phyloP scores from a whole-genome alignment of 2,888 invertebrate species.

The Portevinia maculata region DNA sequence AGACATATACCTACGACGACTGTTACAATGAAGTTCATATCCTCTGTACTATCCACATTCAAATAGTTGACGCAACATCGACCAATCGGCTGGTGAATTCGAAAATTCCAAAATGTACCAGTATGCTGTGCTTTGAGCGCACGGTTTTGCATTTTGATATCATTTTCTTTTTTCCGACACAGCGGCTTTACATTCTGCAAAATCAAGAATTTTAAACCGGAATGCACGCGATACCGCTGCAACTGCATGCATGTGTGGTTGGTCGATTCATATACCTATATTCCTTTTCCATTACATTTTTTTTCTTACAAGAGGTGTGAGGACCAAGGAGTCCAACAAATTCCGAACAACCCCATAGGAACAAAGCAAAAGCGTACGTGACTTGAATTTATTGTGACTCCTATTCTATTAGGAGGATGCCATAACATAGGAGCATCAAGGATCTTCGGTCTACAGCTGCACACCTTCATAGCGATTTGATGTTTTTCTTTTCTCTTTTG shows the following conservation, averaged over 20 bases:
- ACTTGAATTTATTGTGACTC: slow-evolving; percentile 70
- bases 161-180: slow-evolving; percentile 12
- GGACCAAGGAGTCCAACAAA: slow-evolving; percentile 18
- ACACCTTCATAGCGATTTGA: slow-evolving; percentile 52
- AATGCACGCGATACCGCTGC: slow-evolving; percentile 59
- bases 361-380: slow-evolving; percentile 68
- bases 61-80: slow-evolving; percentile 15
- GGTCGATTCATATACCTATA: slow-evolving; percentile 3
- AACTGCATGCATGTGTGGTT: slow-evolving; percentile 45
- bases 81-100: slow-evolving; percentile 38
- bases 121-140: slow-evolving; percentile 34
- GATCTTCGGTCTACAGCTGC: slow-evolving; percentile 63
- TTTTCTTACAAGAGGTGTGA: not conserved
- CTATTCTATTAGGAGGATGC: slow-evolving; percentile 70
- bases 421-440: slow-evolving; percentile 61
- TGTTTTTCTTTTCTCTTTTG: slow-evolving; percentile 19
- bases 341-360: slow-evolving; percentile 62
- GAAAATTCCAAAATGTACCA: slow-evolving; percentile 35
- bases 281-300: not conserved
- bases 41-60: slow-evolving; percentile 17
- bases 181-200: slow-evolving; percentile 4
- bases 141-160: slow-evolving; percentile 44
- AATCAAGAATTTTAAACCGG: slow-evolving; percentile 50
- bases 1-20: no score
- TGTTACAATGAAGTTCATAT: slow-evolving; percentile 35